phyloP scores from a whole-genome alignment of 2,113 vertebrate species.

The Pedetes capensis region DNA sequence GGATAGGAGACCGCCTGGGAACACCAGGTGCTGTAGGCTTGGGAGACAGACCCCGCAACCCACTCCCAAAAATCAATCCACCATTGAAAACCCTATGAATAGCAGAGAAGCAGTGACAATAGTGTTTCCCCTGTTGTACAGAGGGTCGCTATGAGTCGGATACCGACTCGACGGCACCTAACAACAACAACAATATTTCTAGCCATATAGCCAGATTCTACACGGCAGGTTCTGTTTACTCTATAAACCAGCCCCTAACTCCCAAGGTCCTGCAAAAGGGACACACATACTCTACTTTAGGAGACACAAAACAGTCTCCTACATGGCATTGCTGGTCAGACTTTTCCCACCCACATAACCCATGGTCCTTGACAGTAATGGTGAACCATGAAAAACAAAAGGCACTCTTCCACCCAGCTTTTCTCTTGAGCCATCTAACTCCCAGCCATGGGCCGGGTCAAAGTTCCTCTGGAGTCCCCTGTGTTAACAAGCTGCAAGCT shows the following conservation, averaged over 20 bases:
- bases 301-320: not conserved
- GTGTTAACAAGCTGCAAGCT: slow-evolving; percentile 57
- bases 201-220: not conserved
- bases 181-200: no score
- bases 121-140: no score
- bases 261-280: not conserved
- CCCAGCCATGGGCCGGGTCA: slow-evolving; percentile 34
- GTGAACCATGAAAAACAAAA: not conserved
- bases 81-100: no score
- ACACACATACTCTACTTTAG: not conserved
- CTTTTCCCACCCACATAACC: not conserved
- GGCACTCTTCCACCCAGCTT: not conserved
- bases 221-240: not conserved
- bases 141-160: no score
- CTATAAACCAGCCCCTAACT: not conserved
- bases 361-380: not conserved
- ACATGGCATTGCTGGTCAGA: not conserved
- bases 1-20: no score
- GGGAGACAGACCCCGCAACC: no score
- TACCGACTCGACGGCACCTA: no score
- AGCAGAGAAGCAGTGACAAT: no score
- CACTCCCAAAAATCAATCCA: no score
- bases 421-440: not conserved
- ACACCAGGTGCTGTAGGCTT: no score
- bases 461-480: slow-evolving; percentile 47